Evolutionary conservation across 1,140 invertebrate species (phyloP).

Genomic region (Drosophila micromelanica): DNA sequence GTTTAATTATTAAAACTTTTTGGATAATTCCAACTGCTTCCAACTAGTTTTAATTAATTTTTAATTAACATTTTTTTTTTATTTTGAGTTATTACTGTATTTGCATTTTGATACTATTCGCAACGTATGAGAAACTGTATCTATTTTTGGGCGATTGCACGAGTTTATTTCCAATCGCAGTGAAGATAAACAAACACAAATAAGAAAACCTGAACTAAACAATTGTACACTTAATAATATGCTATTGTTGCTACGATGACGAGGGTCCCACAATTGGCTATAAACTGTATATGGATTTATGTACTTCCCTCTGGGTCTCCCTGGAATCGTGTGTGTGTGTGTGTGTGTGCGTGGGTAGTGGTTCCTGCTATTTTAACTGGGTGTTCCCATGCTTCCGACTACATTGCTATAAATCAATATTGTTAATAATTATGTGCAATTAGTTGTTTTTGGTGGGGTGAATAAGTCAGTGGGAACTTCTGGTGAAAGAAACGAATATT

Average conservation of each 20-base stretch:
- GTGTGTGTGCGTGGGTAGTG: neutral
- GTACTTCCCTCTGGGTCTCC: neutral
- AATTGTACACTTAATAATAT: constrained; percentile 68
- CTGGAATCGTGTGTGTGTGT: neutral
- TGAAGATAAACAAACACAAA: constrained; percentile 64
- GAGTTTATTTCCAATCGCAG: constrained; percentile 50
- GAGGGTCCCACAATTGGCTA: constrained; percentile 21
- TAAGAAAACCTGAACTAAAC: constrained; percentile 21
- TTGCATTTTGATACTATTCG: constrained; percentile 22
- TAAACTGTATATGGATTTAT: constrained; percentile 2
- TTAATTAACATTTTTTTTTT: too few relatives aligned
- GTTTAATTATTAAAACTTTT: too few relatives aligned
- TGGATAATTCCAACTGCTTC: too few relatives aligned
- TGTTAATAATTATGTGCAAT: constrained; percentile 55
- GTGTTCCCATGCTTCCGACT: constrained; percentile 25
- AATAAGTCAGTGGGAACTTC: constrained; percentile 33
- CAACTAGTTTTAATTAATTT: too few relatives aligned
- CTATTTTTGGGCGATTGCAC: constrained; percentile 73
- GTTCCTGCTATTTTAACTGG: constrained; percentile 3
- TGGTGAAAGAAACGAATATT: constrained; percentile 8
- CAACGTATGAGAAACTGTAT: constrained; percentile 38
- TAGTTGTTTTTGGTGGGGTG: constrained; percentile 37
- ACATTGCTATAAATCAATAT: constrained; percentile 23
- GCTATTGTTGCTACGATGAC: constrained; percentile 69
- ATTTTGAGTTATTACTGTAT: neutral